Evolutionary conservation across 2,888 invertebrate species (phyloP).

Genomic region (Mythimna lalbum): DNA sequence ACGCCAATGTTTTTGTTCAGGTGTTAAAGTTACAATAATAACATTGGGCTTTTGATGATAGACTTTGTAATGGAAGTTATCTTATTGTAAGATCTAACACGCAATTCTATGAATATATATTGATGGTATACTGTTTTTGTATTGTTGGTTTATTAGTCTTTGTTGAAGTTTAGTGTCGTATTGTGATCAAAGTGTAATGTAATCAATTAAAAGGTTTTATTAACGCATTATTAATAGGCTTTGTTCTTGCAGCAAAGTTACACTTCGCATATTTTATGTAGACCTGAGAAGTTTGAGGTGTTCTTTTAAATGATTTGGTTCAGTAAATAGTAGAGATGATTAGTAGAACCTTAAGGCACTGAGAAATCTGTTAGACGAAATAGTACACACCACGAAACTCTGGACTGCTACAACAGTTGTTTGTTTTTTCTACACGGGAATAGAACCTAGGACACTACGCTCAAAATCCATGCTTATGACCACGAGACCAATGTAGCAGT

Average conservation of each 20-base stretch:
- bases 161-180: neutral
- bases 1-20: conserved; percentile 75
- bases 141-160: conserved; percentile 12
- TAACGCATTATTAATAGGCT: neutral
- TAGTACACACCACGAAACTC: too few species aligned
- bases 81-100: conserved; percentile 25
- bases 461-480: too few species aligned
- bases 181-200: neutral
- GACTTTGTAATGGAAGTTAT: conserved; percentile 48
- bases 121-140: conserved; percentile 30
- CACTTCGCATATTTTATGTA: neutral
- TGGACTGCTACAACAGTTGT: too few species aligned
- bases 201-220: neutral
- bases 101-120: conserved; percentile 44
- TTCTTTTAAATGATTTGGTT: neutral
- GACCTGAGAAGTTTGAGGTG: neutral
- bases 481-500: too few species aligned
- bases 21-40: conserved; percentile 77
- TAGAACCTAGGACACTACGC: too few species aligned
- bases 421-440: too few species aligned
- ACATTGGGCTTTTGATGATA: conserved; percentile 49
- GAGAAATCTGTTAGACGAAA: too few species aligned
- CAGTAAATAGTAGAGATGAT: neutral
- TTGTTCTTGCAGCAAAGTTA: neutral
- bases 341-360: too few species aligned